Evolutionary conservation across 2,797 vertebrate species (phyloP).

Genomic region (Liparis tanakae): DNA sequence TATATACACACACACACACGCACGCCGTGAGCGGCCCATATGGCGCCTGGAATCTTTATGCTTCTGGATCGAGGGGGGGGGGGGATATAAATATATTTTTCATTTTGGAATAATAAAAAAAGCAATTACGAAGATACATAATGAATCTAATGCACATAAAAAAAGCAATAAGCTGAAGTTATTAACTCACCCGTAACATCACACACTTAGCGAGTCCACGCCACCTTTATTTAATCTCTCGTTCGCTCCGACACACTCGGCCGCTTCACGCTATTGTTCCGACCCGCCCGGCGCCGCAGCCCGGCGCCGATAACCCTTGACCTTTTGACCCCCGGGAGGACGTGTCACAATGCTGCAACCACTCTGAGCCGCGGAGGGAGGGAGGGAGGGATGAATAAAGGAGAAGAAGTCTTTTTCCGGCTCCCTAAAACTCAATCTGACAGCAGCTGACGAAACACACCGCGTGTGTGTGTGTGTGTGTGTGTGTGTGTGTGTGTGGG

Average conservation of each 20-base stretch:
- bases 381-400: background rate
- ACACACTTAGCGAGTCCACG: background rate
- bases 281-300: too few species aligned
- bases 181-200: background rate
- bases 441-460: constrained; percentile 16
- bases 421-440: background rate
- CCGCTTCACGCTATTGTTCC: background rate
- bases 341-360: constrained; percentile 9
- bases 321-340: constrained; percentile 56
- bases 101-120: background rate
- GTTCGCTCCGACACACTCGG: background rate
- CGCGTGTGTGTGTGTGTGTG: constrained; percentile 4
- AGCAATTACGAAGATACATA: background rate
- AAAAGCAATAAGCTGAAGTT: background rate
- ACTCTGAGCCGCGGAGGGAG: background rate
- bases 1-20: too few species aligned
- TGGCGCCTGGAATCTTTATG: background rate
- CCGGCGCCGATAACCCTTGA: constrained; percentile 41
- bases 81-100: background rate
- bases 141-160: background rate
- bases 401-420: constrained; percentile 9
- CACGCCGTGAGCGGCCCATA: too few species aligned
- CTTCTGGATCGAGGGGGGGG: too few species aligned
- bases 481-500: constrained; percentile 4
- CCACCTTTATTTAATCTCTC: background rate